Evolutionary conservation across 2,113 vertebrate species (phyloP).

Genomic region (Pseudopipra pipra): DNA sequence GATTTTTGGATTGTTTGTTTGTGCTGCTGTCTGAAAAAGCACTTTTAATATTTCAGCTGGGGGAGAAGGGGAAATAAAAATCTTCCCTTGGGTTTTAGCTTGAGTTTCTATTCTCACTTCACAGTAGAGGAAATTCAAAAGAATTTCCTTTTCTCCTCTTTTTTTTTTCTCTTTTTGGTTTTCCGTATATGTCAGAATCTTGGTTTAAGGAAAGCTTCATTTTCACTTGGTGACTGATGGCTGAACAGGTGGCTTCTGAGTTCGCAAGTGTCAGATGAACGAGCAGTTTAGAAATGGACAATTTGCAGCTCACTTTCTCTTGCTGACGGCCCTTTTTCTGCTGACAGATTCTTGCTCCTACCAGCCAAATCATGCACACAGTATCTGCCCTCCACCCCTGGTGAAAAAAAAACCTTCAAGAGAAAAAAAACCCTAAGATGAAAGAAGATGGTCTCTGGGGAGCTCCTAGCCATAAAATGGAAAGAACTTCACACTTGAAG

Average conservation of each 20-base stretch:
- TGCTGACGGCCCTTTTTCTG: conserved; percentile 70
- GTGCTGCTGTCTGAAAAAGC: background rate
- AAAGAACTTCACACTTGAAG: conserved; percentile 36
- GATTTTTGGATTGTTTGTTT: background rate
- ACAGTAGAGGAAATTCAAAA: background rate
- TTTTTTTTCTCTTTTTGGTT: background rate
- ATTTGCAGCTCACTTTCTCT: conserved; percentile 82
- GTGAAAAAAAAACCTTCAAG: background rate
- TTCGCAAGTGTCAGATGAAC: conserved; percentile 82
- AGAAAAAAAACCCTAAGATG: background rate
- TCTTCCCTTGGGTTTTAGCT: background rate
- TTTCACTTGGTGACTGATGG: conserved; percentile 85
- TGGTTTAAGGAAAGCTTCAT: conserved; percentile 82
- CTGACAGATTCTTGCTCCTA: conserved; percentile 67
- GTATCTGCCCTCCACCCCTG: background rate
- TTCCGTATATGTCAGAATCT: conserved; percentile 77
- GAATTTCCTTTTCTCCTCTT: background rate
- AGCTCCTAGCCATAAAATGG: conserved; percentile 6
- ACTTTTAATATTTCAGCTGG: background rate
- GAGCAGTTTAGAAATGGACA: conserved; percentile 81
- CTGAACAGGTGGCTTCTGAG: conserved; percentile 84
- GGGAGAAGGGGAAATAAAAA: background rate
- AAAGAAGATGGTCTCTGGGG: background rate
- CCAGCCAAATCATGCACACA: conserved; percentile 65
- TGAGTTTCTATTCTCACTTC: background rate